phyloP scores from a whole-genome alignment of 1,140 invertebrate genomes.

The Psilanteris sp. region DNA sequence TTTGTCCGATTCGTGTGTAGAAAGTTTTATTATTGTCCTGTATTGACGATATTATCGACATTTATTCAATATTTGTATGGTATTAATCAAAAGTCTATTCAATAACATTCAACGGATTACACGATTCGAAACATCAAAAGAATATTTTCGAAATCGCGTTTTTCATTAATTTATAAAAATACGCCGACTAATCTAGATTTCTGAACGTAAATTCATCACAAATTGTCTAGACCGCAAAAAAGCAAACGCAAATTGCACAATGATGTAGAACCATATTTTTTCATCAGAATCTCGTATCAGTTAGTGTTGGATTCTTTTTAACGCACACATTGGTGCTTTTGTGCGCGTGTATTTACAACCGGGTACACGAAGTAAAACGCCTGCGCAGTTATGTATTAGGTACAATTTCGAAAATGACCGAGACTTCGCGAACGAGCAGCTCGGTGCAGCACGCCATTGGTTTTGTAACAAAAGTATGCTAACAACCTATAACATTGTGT shows the following conservation, averaged over 20 bases:
- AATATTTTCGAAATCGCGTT: neutral
- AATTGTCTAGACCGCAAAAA: conserved; percentile 13
- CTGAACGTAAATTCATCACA: conserved; percentile 3
- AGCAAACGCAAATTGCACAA: conserved; percentile 9
- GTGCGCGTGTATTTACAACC: neutral
- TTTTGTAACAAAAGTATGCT: conserved; percentile 52
- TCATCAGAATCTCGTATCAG: conserved; percentile 17
- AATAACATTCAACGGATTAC: too few species aligned
- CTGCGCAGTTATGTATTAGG: conserved; percentile 22
- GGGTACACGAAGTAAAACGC: neutral
- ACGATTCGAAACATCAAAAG: too few species aligned
- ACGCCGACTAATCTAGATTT: neutral
- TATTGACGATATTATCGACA: too few species aligned
- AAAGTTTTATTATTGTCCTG: too few species aligned
- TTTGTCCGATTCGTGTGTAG: too few species aligned
- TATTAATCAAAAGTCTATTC: too few species aligned
- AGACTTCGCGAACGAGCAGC: conserved; percentile 30
- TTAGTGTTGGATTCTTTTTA: conserved; percentile 10
- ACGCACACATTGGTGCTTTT: neutral
- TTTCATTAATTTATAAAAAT: conserved; percentile 7
- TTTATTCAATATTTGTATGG: too few species aligned
- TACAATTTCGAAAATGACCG: conserved; percentile 48
- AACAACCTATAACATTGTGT: conserved; percentile 22
- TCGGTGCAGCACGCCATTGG: conserved; percentile 22
- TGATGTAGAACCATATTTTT: conserved; percentile 16